Evolutionary conservation across 2,888 invertebrate species (phyloP).

Genomic region (Ochropleura leucogaster): DNA sequence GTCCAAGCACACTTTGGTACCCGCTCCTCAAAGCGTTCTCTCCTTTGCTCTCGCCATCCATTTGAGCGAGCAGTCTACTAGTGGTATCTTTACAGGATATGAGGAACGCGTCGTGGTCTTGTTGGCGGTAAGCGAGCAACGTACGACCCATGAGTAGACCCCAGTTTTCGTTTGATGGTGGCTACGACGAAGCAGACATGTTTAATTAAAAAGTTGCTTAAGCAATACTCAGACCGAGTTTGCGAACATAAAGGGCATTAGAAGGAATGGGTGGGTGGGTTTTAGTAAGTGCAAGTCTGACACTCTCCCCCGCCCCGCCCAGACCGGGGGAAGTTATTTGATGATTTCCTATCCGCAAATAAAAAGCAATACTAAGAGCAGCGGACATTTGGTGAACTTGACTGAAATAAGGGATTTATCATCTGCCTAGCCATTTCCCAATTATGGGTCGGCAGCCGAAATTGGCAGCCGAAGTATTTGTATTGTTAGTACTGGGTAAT

Average conservation of each 20-base stretch:
- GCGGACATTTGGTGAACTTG: not conserved
- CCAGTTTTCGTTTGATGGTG: slow-evolving; percentile 91
- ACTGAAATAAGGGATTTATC: too few species aligned
- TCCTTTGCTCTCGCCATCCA: slow-evolving; percentile 83
- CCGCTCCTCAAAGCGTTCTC: slow-evolving; percentile 85
- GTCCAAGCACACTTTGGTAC: slow-evolving; percentile 85
- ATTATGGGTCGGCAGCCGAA: too few species aligned
- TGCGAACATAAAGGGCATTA: too few species aligned
- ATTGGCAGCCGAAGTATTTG: too few species aligned
- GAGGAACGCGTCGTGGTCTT: slow-evolving; percentile 79
- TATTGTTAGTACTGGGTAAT: too few species aligned
- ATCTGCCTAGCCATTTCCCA: too few species aligned
- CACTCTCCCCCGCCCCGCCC: too few species aligned
- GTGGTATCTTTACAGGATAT: slow-evolving; percentile 84
- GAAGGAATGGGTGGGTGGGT: too few species aligned
- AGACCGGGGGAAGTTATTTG: too few species aligned
- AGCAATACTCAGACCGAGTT: too few species aligned
- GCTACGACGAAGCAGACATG: slow-evolving; percentile 67
- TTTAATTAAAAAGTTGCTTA: not conserved
- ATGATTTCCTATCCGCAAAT: too few species aligned
- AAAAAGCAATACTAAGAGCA: not conserved
- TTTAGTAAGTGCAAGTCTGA: too few species aligned
- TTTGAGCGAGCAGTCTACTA: slow-evolving; percentile 77
- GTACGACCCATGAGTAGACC: slow-evolving; percentile 94
- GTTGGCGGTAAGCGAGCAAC: slow-evolving; percentile 90